Conservation (phyloP, 2,888 invertebrate species). For the Folsomia manolachei region DNA sequence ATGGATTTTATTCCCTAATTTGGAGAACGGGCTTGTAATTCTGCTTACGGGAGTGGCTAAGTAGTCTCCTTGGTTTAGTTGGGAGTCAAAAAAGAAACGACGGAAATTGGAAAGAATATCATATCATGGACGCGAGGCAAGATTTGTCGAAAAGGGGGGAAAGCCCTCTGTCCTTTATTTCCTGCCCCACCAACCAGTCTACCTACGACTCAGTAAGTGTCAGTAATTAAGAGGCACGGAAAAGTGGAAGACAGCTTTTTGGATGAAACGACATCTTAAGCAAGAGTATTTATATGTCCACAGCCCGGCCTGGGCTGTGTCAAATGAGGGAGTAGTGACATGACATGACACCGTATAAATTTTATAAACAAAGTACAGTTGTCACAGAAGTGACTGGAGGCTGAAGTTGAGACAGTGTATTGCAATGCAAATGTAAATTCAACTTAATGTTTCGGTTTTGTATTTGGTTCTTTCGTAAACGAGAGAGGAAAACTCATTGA, state of each 20-base stretch:
- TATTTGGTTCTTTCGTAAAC: background rate
- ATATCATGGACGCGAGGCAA: background rate
- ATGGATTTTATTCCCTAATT: background rate
- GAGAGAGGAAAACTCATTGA: constrained; percentile 1
- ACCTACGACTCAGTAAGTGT: background rate
- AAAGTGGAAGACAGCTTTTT: constrained; percentile 37
- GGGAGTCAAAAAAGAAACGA: background rate
- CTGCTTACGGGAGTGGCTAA: background rate
- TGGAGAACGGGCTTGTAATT: background rate
- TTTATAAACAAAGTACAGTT: background rate
- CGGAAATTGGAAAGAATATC: background rate
- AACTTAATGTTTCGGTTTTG: background rate
- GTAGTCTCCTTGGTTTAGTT: background rate
- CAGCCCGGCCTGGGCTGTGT: too few relatives aligned
- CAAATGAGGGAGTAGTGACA: background rate
- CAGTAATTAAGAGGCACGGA: constrained; percentile 38
- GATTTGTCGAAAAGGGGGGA: background rate
- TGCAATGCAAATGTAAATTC: background rate
- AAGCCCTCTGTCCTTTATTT: background rate
- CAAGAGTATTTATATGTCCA: background rate
- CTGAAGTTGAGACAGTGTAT: background rate
- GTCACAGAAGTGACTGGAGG: background rate
- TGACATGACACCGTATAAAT: background rate
- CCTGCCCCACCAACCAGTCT: too few relatives aligned
- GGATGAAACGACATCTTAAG: constrained; percentile 27